phyloP scores from a whole-genome alignment of 2,113 vertebrate species.

The Otolemur garnettii region DNA sequence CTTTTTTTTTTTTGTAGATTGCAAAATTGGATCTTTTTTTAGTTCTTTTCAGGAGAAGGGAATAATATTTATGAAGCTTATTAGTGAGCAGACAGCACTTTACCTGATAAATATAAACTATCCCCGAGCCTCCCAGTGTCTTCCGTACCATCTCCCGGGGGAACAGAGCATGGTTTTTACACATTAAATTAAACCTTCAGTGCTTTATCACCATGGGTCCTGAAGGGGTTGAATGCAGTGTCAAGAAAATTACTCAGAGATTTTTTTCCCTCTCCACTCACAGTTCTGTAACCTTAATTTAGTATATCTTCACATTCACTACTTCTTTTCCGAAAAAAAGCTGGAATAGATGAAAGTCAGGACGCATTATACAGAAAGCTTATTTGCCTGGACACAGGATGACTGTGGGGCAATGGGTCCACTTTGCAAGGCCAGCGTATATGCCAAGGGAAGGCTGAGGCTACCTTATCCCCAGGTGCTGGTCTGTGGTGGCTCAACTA shows the following conservation, averaged over 20 bases:
- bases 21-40: slow-evolving; percentile 43
- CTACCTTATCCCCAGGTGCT: neutral
- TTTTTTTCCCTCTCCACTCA: slow-evolving; percentile 52
- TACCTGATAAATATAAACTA: slow-evolving; percentile 79
- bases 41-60: slow-evolving; percentile 61
- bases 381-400: slow-evolving; percentile 35
- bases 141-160: slow-evolving; percentile 57
- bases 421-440: neutral
- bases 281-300: slow-evolving; percentile 57
- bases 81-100: slow-evolving; percentile 76
- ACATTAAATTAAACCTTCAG: slow-evolving; percentile 70
- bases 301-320: slow-evolving; percentile 14
- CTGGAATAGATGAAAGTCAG: slow-evolving; percentile 6
- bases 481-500: too few species aligned
- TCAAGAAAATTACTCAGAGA: slow-evolving; percentile 77
- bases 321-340: slow-evolving; percentile 55
- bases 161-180: neutral
- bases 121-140: neutral
- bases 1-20: neutral
- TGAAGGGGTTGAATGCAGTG: slow-evolving; percentile 61
- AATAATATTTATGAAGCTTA: slow-evolving; percentile 82
- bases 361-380: neutral
- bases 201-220: slow-evolving; percentile 63
- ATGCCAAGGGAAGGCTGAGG: neutral
- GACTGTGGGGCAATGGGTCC: neutral